phyloP scores from a whole-genome alignment of 2,888 invertebrate genomes.

The Drosophila nigricruria region DNA sequence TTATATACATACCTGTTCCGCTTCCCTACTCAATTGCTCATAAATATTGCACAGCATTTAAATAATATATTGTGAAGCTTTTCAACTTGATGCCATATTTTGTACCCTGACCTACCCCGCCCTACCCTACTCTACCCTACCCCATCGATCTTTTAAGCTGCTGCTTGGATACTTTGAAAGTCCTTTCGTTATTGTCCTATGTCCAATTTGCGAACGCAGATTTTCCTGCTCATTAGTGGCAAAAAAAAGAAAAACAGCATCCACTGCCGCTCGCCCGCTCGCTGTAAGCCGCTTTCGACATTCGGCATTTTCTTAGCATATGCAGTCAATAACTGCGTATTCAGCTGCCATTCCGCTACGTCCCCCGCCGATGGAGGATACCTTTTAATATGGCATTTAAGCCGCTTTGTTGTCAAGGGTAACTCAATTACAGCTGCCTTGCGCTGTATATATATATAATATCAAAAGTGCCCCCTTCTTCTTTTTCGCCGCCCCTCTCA shows the following conservation, averaged over 20 bases:
- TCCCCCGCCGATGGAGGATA: slow-evolving; percentile 38
- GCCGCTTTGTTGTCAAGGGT: slow-evolving; percentile 72
- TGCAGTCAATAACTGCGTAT: slow-evolving; percentile 24
- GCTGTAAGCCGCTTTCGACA: slow-evolving; percentile 63
- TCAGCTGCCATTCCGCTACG: neutral
- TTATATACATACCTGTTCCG: neutral
- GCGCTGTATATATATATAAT: neutral
- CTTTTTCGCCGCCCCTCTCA: neutral
- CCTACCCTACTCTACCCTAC: neutral
- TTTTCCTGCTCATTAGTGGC: slow-evolving; percentile 48
- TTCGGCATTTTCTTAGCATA: slow-evolving; percentile 55
- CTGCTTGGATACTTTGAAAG: slow-evolving; percentile 35
- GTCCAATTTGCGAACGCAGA: slow-evolving; percentile 37
- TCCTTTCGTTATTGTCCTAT: neutral
- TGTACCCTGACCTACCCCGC: neutral
- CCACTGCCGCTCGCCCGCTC: slow-evolving; percentile 1
- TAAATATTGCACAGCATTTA: neutral
- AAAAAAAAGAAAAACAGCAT: slow-evolving; percentile 3
- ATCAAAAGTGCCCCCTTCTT: neutral
- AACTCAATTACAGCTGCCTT: slow-evolving; percentile 56
- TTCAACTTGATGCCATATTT: neutral
- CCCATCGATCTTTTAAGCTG: slow-evolving; percentile 17
- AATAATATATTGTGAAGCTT: neutral
- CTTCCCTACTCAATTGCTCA: neutral
- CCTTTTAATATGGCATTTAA: slow-evolving; percentile 67